These are phyloP conservation scores for Dasyornis broadbenti DNA, from an alignment of 2,113 vertebrate species.

Conservation along the genomic window DNA sequence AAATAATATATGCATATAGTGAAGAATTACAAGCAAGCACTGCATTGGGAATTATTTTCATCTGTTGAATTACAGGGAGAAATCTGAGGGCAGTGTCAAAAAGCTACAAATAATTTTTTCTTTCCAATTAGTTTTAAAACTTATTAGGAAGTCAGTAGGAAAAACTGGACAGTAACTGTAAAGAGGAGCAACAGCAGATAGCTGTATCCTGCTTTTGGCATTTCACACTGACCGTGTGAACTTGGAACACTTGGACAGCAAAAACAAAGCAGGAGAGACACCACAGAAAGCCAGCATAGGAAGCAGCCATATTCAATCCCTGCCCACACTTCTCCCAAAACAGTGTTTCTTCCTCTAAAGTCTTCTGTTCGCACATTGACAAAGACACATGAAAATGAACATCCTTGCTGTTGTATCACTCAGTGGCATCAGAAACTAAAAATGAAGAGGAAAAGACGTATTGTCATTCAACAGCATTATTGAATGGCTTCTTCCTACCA, in stretches of 20 bases:
- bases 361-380: neutral
- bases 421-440: neutral
- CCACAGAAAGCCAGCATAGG: neutral
- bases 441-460: neutral
- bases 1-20: neutral
- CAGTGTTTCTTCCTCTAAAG: neutral
- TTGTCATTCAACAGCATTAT: neutral
- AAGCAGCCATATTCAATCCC: neutral
- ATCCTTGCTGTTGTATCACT: neutral
- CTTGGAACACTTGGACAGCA: neutral
- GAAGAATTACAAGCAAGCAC: neutral
- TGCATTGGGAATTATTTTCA: neutral
- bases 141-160: neutral
- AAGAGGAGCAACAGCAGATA: neutral
- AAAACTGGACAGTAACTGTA: neutral
- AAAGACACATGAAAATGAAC: fast-evolving
- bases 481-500: neutral
- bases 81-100: neutral
- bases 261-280: neutral
- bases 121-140: neutral
- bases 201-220: neutral
- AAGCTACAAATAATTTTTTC: neutral
- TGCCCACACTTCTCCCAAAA: neutral
- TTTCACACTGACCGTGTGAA: fast-evolving
- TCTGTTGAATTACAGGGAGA: neutral